Base-by-base conservation (phyloP, 2,797 vertebrate species). In the Peromyscus melanophrys region DNA sequence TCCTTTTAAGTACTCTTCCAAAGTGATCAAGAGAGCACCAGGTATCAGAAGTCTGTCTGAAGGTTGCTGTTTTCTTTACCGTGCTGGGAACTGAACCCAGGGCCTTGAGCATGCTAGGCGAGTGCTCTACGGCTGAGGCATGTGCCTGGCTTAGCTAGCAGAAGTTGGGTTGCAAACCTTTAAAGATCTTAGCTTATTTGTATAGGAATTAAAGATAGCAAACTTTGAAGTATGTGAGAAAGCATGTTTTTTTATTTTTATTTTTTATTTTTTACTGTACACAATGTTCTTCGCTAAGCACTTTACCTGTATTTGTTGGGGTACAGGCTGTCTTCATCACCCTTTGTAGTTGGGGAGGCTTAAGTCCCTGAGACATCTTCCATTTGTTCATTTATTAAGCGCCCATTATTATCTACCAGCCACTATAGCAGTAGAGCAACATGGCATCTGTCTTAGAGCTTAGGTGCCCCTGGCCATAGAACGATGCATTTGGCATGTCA, bases 1-100 rank as follows among this genome's bases (percentile, higher is more conserved):
- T 86, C 61, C 95, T 96, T 89, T 77, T 52, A 92, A 80, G 59
- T 77, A 40, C 40, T 92, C 90, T 84, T 84, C 37, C 40, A 90
- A 34, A 29, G 63, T 85, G 13, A 77, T 73, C 49, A 95, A 34
- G 4, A 83, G 52, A 88, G 13, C 95, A 95, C 65, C 43, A 85
- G 37, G 52, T 81, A 67, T 63, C 37, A 69, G 71, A 90, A 81
- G 10, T 95, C 92, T 61, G 19, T n/a, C 63, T 85, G 83, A 49
- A 34, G 0, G n/a, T 12, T 59, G 27, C 19, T 69, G 29, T 34
- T 34, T 67, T 34, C 65, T 31, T 67, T 67, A 49, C 31, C 43
- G 37, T 27, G 31, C 83, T 69, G 34, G 34, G 46, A 71, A 37
- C 52, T 9, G 8, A 86, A 69, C 46, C 31, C 65, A 69, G 21